These are phyloP conservation scores for Pachydiplax longipennis DNA, from an alignment of 2,888 invertebrate genomes.

Conservation along the genomic window DNA sequence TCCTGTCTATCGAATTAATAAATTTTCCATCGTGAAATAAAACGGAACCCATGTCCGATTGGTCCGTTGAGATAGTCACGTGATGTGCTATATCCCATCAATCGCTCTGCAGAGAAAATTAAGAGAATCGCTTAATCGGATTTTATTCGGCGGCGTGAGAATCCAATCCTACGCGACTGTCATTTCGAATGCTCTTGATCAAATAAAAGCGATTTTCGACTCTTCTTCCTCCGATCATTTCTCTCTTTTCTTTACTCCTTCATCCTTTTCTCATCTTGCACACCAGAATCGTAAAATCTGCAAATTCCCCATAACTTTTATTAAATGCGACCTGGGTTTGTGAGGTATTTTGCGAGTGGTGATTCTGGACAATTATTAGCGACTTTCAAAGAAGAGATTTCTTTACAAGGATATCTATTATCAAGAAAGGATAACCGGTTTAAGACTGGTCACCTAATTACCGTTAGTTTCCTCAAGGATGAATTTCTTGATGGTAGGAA, in stretches of 20 bases:
- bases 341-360: no score
- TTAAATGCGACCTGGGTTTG: no score
- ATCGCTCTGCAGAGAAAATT: not conserved
- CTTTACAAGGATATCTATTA: no score
- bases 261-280: not conserved
- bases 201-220: not conserved
- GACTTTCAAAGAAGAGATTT: no score
- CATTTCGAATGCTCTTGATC: not conserved
- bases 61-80: not conserved
- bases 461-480: no score
- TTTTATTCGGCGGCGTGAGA: not conserved
- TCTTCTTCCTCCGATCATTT: not conserved
- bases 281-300: no score
- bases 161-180: not conserved
- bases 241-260: not conserved
- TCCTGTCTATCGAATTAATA: not conserved
- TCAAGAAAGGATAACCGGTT: no score
- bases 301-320: no score
- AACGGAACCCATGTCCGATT: not conserved
- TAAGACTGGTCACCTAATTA: no score
- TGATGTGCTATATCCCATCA: not conserved
- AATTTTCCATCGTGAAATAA: not conserved
- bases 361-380: no score
- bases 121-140: not conserved
- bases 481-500: no score